These are phyloP conservation scores for Sylvilagus bachmani DNA, from an alignment of 2,113 vertebrate genomes.

Conservation along the genomic window DNA sequence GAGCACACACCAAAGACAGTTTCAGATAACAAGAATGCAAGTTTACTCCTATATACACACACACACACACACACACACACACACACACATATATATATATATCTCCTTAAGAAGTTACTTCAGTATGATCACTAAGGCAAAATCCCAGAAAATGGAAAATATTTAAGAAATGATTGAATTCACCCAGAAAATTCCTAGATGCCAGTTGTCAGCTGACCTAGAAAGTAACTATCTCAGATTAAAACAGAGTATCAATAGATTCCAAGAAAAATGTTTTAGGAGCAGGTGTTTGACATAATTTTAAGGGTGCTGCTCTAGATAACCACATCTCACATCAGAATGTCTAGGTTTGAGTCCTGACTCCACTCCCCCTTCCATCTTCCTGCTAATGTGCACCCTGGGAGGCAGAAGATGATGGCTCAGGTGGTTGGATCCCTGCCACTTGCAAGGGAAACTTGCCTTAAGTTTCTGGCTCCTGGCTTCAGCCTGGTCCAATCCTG, in stretches of 20 bases:
- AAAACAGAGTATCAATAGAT: conserved; percentile 1
- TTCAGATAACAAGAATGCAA: conserved; percentile 7
- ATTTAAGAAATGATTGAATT: conserved; percentile 46
- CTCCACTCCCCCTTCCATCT: no score
- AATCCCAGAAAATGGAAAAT: background rate
- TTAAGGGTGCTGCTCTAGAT: no score
- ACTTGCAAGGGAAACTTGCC: no score
- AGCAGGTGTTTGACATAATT: no score
- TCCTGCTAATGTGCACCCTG: no score
- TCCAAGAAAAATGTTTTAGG: conserved; percentile 23
- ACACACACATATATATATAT: background rate
- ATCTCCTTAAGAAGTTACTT: background rate
- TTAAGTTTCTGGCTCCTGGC: no score
- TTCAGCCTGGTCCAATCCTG: no score
- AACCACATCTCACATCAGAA: no score
- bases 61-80: no score
- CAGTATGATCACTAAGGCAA: background rate
- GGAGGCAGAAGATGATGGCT: no score
- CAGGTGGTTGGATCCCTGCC: no score
- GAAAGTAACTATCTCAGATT: background rate
- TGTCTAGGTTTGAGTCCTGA: no score
- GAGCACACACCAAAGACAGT: background rate
- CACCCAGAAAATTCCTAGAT: conserved; percentile 18
- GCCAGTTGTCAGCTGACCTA: background rate
- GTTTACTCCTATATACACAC: background rate